Evolutionary conservation across 2,888 invertebrate species (phyloP), one percentile per base, ranked within the genome.

Genomic region (Mantis religiosa): DNA sequence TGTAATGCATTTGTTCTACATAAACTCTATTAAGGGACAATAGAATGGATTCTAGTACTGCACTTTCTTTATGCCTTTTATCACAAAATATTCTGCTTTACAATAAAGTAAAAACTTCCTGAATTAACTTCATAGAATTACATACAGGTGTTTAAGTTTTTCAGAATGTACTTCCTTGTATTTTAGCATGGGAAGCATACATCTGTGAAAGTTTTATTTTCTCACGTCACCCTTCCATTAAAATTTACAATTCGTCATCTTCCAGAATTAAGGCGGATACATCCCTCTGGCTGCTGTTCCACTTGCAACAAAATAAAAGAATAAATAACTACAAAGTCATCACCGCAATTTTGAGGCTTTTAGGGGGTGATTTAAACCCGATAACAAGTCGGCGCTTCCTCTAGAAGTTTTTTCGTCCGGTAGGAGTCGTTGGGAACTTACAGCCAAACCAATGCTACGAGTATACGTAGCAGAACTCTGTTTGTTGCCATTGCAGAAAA

Each of bases 241-340:
- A 83, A 89, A 89, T 86, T 86, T 89, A 83, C 41, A 85, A 89
- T 86, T 85, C 89, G 89, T 89, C 89, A 89, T 89, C 86, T 89
- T 89, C 82, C 87, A 83, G 82, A 89, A 89, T 89, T 89, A 89
- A 85, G 83, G 54, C 27, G 27, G 83, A 30, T 54, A 81, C 85
- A 82, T 47, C 83, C 88, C 87, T 34, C 47, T 85, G 34, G 47
- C 25, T 71, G 27, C 82, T 41, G 82, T 30, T 7, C 82, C 82
- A 82, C 30, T 20, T 71, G 8, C 54, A 71, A 71, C 25, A 71
- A 71, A 71, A 71, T 71, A 71, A 71, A 25, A 71, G 34, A 87
- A 87, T 82, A 82, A 14, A 25, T 82, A 82, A 34, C 28, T 14
- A 54, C 6, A 28, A 8, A 41, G 54, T 87, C 87, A 82, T 81